Evolutionary conservation across 2,113 vertebrate species (phyloP).

Genomic region (Rhagologus leucostigma): DNA sequence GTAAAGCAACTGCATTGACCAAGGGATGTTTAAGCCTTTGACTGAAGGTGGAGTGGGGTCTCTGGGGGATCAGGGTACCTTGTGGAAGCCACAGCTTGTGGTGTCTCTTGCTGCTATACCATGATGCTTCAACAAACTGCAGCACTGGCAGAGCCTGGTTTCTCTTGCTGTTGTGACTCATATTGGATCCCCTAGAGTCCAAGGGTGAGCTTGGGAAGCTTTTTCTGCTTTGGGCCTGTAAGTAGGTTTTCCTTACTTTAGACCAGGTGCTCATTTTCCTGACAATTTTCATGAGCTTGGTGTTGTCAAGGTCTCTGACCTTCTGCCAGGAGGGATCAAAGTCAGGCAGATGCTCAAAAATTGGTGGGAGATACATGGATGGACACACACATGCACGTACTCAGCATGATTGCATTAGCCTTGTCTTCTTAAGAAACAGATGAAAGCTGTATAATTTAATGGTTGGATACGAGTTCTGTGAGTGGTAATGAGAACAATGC

Average conservation of each 20-base stretch:
- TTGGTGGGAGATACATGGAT: background rate
- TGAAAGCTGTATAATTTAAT: conserved; percentile 49
- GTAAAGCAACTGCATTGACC: rapidly evolving
- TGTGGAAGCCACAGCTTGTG: rapidly evolving
- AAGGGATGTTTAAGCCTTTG: background rate
- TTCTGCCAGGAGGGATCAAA: conserved; percentile 13
- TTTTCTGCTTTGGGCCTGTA: background rate
- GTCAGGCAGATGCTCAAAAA: background rate
- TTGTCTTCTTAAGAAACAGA: conserved; percentile 23
- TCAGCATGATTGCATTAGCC: conserved; percentile 1
- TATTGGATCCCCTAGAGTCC: background rate
- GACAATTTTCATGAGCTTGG: background rate
- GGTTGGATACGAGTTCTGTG: background rate
- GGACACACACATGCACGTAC: background rate
- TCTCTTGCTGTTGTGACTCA: background rate
- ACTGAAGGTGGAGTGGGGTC: background rate
- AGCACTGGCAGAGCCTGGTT: background rate
- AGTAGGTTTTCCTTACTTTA: background rate
- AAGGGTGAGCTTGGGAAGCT: background rate
- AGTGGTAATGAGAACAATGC: conserved; percentile 37
- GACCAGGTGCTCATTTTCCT: background rate
- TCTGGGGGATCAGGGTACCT: rapidly evolving
- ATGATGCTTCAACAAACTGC: background rate
- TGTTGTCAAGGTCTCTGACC: background rate
- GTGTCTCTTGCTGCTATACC: background rate